These are phyloP conservation scores for Drosophila guanche DNA, from an alignment of 1,140 invertebrate genomes.

Conservation along the genomic window DNA sequence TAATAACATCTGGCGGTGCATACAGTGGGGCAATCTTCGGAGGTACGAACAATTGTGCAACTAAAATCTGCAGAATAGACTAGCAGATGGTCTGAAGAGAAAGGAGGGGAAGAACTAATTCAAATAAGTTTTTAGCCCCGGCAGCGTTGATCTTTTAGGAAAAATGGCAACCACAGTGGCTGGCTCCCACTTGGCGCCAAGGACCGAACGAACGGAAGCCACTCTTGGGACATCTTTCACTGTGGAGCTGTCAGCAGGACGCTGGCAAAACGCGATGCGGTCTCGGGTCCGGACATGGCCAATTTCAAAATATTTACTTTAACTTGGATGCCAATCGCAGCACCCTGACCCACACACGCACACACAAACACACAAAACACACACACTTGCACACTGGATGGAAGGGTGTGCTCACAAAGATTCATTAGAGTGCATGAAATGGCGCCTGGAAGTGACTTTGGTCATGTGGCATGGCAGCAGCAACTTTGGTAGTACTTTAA, in stretches of 20 bases:
- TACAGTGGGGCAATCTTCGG: constrained; percentile 21
- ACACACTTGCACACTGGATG: constrained; percentile 1
- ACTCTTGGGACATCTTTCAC: constrained; percentile 59
- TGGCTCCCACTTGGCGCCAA: not conserved
- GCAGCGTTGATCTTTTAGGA: not conserved
- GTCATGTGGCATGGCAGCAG: constrained; percentile 51
- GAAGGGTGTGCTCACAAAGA: constrained; percentile 19
- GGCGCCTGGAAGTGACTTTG: constrained; percentile 49
- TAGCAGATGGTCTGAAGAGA: too few relatives aligned
- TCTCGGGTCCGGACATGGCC: constrained; percentile 66
- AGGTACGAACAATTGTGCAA: not conserved
- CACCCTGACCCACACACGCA: constrained; percentile 1
- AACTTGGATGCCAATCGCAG: constrained; percentile 42
- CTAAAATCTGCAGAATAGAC: not conserved
- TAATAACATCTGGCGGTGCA: constrained; percentile 48
- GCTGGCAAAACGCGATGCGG: constrained; percentile 36
- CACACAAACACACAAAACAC: constrained; percentile 5
- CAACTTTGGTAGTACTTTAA: constrained; percentile 68
- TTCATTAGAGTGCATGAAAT: constrained; percentile 48
- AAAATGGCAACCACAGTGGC: constrained; percentile 8
- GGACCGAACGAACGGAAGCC: constrained; percentile 46
- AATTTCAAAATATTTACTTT: constrained; percentile 81
- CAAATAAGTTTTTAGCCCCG: too few relatives aligned
- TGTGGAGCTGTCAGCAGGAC: constrained; percentile 48
- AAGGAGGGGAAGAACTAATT: too few relatives aligned